Conservation (phyloP, 2,797 vertebrate genomes). For the Xenopus petersii region DNA sequence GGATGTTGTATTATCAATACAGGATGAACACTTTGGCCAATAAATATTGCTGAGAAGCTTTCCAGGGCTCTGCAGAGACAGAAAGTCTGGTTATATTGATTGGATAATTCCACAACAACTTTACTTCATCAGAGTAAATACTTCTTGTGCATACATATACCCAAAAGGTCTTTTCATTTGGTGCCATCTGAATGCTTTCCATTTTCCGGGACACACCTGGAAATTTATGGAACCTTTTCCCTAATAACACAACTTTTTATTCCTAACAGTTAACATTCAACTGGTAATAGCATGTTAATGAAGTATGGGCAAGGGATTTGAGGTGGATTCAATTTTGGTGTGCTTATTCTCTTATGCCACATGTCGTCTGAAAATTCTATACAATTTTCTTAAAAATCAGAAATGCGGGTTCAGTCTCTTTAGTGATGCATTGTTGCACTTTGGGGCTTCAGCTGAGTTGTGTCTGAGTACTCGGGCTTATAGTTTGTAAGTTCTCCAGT, state of each 20-base stretch:
- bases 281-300: too few species aligned
- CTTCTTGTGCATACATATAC: not conserved
- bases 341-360: too few species aligned
- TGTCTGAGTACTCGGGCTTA: too few species aligned
- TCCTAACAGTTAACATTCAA: not conserved
- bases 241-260: not conserved
- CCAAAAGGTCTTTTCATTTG: slow-evolving; percentile 16
- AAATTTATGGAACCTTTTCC: not conserved
- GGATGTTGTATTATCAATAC: slow-evolving; percentile 38
- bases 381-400: too few species aligned
- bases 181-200: not conserved
- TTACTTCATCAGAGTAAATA: slow-evolving; percentile 4
- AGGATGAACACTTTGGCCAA: slow-evolving; percentile 32
- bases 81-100: slow-evolving; percentile 43
- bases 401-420: too few species aligned
- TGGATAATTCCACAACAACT: slow-evolving; percentile 20
- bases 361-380: too few species aligned
- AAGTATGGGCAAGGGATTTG: too few species aligned
- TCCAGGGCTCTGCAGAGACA: slow-evolving; percentile 36
- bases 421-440: too few species aligned
- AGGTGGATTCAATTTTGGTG: too few species aligned
- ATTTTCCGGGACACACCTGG: slow-evolving; percentile 11
- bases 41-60: slow-evolving; percentile 35
- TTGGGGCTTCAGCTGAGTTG: too few species aligned
- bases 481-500: too few species aligned